Conservation (phyloP, 2,797 vertebrate genomes). For the Pagetopsis macropterus region DNA sequence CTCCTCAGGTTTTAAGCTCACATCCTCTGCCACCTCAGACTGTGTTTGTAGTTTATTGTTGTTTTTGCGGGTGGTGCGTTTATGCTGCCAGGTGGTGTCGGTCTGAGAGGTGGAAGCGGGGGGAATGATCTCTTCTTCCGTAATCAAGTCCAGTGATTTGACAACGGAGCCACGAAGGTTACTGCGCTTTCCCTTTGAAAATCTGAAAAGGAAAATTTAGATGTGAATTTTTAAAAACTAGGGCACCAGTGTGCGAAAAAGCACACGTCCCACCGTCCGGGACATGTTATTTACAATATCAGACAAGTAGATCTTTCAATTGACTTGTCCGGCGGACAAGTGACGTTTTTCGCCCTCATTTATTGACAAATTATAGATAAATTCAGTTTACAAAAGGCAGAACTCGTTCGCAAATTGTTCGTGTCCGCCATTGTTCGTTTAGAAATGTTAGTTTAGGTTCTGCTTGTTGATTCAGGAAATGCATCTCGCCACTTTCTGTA, state of each 20-base stretch:
- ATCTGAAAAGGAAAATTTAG: constrained; percentile 54
- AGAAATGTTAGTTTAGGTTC: no score
- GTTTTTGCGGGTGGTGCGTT: constrained; percentile 79
- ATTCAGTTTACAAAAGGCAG: no score
- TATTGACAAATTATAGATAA: no score
- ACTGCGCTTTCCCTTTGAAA: constrained; percentile 83
- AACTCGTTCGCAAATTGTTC: no score
- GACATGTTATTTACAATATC: no score
- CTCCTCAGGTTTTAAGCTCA: constrained; percentile 14
- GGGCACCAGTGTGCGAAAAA: neutral
- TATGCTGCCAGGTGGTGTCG: constrained; percentile 52
- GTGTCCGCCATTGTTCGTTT: no score
- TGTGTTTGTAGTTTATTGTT: constrained; percentile 55
- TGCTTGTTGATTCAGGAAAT: no score
- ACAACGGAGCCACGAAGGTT: constrained; percentile 82
- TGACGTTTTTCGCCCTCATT: no score
- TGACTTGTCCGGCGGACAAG: no score
- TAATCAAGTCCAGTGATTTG: constrained; percentile 72
- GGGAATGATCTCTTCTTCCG: constrained; percentile 61
- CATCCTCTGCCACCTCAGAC: constrained; percentile 44
- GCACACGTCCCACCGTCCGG: no score
- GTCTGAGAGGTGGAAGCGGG: constrained; percentile 45
- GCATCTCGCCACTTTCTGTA: no score
- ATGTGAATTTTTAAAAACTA: neutral
- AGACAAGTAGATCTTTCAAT: no score